Evolutionary conservation across 2,113 vertebrate genomes (phyloP).

Genomic region (Pipra filicauda): DNA sequence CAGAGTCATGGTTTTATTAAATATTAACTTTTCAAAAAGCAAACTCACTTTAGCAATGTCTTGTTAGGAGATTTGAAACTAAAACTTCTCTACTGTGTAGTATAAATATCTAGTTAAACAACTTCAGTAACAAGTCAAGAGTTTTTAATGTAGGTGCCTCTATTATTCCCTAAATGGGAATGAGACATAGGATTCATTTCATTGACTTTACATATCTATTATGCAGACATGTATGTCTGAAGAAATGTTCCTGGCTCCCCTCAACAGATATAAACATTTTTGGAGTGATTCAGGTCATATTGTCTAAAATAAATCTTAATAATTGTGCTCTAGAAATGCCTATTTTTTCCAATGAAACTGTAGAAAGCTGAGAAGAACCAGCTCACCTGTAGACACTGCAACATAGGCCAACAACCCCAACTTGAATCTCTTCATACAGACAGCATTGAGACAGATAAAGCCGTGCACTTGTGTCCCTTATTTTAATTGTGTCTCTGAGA

Average conservation of each 20-base stretch:
- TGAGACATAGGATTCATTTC: not conserved
- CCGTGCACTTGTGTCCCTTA: not conserved
- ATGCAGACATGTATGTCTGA: fast-evolving
- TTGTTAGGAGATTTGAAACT: not conserved
- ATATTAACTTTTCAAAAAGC: not conserved
- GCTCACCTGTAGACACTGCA: not conserved
- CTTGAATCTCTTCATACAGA: not conserved
- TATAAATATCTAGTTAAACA: not conserved
- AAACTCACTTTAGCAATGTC: not conserved
- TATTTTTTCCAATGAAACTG: not conserved
- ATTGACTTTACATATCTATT: not conserved
- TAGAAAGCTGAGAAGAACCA: not conserved
- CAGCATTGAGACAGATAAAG: not conserved
- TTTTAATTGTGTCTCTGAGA: not conserved
- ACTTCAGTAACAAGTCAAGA: not conserved
- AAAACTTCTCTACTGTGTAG: not conserved
- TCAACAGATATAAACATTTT: not conserved
- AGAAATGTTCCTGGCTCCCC: not conserved
- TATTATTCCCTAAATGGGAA: not conserved
- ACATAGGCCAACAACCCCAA: not conserved
- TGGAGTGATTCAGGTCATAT: not conserved
- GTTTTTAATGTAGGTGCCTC: not conserved
- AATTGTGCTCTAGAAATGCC: not conserved
- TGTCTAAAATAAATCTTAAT: not conserved
- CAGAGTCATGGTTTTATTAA: not conserved